phyloP scores from a whole-genome alignment of 1,140 invertebrate genomes.

The Pseudomyrmex cubaensis region DNA sequence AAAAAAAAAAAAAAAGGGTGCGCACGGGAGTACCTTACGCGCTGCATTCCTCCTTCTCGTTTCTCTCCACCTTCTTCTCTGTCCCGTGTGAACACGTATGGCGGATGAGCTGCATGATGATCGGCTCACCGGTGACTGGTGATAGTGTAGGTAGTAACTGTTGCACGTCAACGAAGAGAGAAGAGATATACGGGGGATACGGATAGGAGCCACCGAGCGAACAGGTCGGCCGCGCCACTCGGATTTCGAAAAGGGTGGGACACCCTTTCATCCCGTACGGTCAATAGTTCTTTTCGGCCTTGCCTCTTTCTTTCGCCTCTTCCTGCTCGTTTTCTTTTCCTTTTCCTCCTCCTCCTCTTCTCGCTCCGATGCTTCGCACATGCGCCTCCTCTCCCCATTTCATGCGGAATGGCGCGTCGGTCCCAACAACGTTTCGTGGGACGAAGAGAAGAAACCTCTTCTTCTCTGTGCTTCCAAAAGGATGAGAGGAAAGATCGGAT shows the following conservation, averaged over 20 bases:
- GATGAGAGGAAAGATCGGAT: conserved; percentile 28
- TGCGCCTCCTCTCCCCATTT: conserved; percentile 10
- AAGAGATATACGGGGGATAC: background rate
- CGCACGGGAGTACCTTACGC: conserved; percentile 49
- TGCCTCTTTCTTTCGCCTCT: conserved; percentile 60
- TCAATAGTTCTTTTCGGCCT: conserved; percentile 73
- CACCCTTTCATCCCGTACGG: conserved; percentile 74
- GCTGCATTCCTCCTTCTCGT: conserved; percentile 12
- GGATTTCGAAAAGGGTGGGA: conserved; percentile 76
- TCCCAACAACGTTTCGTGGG: conserved; percentile 35
- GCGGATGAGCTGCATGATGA: background rate
- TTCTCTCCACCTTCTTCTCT: background rate
- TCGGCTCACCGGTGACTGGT: background rate
- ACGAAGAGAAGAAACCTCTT: background rate
- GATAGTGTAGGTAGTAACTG: too few relatives aligned
- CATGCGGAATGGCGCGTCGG: conserved; percentile 39
- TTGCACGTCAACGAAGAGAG: conserved; percentile 29
- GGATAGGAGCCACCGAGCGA: conserved; percentile 36
- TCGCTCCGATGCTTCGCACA: conserved; percentile 28
- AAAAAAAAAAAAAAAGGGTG: background rate
- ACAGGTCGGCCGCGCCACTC: conserved; percentile 68
- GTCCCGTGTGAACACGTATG: conserved; percentile 6
- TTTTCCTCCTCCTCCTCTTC: background rate
- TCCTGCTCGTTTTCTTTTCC: conserved; percentile 41
- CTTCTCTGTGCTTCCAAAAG: background rate